phyloP scores from a whole-genome alignment of 2,888 invertebrate genomes.

The Lepidochrysops patricia region DNA sequence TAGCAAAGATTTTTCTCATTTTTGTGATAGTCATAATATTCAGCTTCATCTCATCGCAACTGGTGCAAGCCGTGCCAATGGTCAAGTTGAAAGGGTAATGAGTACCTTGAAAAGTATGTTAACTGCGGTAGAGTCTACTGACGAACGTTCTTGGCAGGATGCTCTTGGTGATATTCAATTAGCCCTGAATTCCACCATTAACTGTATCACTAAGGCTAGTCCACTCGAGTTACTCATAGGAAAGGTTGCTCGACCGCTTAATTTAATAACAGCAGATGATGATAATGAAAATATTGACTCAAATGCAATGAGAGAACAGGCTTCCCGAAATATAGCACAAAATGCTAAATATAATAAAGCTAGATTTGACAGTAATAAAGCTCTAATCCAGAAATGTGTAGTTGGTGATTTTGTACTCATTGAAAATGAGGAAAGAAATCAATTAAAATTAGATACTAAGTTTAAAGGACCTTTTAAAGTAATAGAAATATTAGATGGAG shows the following conservation, averaged over 20 bases:
- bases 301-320: neutral
- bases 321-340: neutral
- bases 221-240: neutral
- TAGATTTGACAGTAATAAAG: neutral
- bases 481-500: neutral
- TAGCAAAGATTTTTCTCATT: slow-evolving; percentile 17
- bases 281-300: neutral
- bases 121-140: neutral
- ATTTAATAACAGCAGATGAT: neutral
- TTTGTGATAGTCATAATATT: neutral
- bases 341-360: neutral
- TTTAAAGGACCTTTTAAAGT: neutral
- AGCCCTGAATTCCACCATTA: neutral
- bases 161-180: neutral
- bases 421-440: neutral
- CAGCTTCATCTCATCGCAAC: neutral
- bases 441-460: neutral
- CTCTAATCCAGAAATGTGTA: neutral
- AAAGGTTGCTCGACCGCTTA: neutral
- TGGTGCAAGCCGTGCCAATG: no score
- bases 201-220: neutral
- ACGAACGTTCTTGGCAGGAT: neutral
- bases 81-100: neutral
- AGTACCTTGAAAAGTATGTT: slow-evolving; percentile 15
- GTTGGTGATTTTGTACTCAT: neutral